Evolutionary conservation across 2,113 vertebrate genomes (phyloP), one percentile per base, ranked within the genome.

Genomic region (Thalassoma bifasciatum): DNA sequence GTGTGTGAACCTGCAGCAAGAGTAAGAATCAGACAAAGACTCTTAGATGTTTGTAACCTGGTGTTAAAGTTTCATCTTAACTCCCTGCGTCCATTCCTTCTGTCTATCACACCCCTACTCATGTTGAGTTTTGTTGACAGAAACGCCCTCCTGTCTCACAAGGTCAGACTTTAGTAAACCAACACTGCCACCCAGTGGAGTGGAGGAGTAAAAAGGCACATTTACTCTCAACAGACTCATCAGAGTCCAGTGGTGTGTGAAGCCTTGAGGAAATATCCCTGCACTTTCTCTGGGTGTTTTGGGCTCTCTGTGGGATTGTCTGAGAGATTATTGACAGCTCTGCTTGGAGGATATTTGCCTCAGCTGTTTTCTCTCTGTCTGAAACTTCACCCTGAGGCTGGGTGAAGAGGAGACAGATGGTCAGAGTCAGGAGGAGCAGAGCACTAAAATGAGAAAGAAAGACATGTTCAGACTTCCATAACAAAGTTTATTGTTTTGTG

Each of bases 141-240:
- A 19, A 8, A 36, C 1, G 4, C 8, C 22, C 12, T 60, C 66
- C 49, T 36, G 26, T 22, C n/a, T 23, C 47, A 14, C 1, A 14
- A 23, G 19, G 42, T 14, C 21, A 53, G 5, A 10, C 30, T 72
- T 58, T 36, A 46, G 30, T 46, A 26, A 64, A 49, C 19, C 74
- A 83, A 72, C 52, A 44, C 50, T 75, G 70, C 66, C 81, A 68
- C 52, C 85, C 10, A 56, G 66, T 78, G 85, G 74, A 36, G 23
- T n/a, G 10, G 21, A 57, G 21, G 21, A 57, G 34, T 40, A 10
- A 40, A 4, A 14, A 64, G 2, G 22, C 22, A 38, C 21, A 23
- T 51, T 17, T 38, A 13, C 19, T 24, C 16, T 12, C 13, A 10
- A 1, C 24, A 40, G 10, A 5, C 13, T 23, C 47, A 12, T 40